A percentile compares a stretch with the other conserved stretches of the same genome.
Conservation (phyloP, 2,797 vertebrate species). For the Echeneis naucrates region DNA sequence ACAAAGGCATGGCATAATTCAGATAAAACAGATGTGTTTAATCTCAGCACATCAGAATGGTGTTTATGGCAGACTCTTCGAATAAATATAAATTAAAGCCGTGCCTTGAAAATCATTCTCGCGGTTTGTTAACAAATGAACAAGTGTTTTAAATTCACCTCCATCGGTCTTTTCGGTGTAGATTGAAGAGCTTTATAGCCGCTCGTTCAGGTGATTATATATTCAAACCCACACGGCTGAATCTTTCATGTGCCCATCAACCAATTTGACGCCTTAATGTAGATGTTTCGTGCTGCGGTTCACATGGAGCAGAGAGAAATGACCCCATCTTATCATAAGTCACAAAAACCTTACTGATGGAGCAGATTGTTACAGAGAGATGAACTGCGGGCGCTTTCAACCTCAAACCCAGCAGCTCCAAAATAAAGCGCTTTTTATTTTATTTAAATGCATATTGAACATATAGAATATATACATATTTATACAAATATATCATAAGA, state of each 20-base stretch:
- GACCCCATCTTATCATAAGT: constrained; percentile 50
- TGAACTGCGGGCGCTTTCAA: constrained; percentile 15
- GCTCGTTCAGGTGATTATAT: constrained; percentile 73
- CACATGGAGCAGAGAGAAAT: constrained; percentile 60
- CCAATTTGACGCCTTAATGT: constrained; percentile 76
- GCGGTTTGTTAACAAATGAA: constrained; percentile 70
- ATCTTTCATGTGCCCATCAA: constrained; percentile 74
- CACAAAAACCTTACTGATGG: constrained; percentile 56
- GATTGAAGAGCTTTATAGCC: constrained; percentile 58
- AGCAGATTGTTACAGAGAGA: constrained; percentile 28
- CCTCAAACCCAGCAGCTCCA: constrained; percentile 28
- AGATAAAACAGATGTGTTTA: constrained; percentile 71
- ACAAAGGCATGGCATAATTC: constrained; percentile 66
- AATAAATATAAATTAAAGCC: constrained; percentile 70
- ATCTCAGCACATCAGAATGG: constrained; percentile 61
- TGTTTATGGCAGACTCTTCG: constrained; percentile 54
- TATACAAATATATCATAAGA: too few relatives aligned
- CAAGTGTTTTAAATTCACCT: constrained; percentile 71
- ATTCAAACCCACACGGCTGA: constrained; percentile 66
- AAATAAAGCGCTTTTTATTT: constrained; percentile 56
- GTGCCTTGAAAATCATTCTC: constrained; percentile 54
- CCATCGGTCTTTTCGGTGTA: constrained; percentile 51
- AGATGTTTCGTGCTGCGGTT: constrained; percentile 69
- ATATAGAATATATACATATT: too few relatives aligned
- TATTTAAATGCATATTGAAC: too few relatives aligned